phyloP scores from a whole-genome alignment of 2,113 vertebrate genomes.

The Sturnira hondurensis region DNA sequence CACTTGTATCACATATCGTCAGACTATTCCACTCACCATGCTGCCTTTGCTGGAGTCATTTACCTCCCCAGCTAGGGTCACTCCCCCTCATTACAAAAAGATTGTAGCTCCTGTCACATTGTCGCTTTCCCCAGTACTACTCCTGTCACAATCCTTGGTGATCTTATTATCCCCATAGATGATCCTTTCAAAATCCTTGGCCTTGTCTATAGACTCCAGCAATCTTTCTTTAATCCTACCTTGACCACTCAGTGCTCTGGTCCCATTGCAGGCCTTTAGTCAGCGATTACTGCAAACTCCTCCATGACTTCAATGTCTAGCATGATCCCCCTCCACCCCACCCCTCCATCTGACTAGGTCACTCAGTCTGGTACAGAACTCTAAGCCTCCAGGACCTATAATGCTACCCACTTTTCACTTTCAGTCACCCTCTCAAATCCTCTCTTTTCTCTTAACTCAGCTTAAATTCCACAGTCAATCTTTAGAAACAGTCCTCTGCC shows the following conservation, averaged over 20 bases:
- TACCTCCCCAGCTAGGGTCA: background rate
- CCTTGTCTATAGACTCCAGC: background rate
- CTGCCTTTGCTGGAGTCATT: background rate
- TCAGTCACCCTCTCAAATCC: background rate
- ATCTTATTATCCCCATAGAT: background rate
- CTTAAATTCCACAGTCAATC: background rate
- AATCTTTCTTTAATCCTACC: background rate
- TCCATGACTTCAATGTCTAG: background rate
- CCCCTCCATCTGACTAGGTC: background rate
- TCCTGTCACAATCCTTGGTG: background rate
- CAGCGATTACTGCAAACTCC: background rate
- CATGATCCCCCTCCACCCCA: background rate
- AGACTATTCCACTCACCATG: background rate
- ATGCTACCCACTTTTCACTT: background rate
- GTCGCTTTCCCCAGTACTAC: background rate
- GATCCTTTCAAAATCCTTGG: background rate
- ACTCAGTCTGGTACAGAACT: background rate
- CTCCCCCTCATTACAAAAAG: background rate
- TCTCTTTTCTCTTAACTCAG: background rate
- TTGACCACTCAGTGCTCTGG: background rate
- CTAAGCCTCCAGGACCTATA: background rate
- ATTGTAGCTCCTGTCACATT: background rate
- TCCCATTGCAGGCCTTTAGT: background rate
- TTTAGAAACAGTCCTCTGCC: background rate
- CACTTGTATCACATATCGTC: background rate